Conservation (phyloP, 2,113 vertebrate genomes). For the Psilopsiagon aurifrons region DNA sequence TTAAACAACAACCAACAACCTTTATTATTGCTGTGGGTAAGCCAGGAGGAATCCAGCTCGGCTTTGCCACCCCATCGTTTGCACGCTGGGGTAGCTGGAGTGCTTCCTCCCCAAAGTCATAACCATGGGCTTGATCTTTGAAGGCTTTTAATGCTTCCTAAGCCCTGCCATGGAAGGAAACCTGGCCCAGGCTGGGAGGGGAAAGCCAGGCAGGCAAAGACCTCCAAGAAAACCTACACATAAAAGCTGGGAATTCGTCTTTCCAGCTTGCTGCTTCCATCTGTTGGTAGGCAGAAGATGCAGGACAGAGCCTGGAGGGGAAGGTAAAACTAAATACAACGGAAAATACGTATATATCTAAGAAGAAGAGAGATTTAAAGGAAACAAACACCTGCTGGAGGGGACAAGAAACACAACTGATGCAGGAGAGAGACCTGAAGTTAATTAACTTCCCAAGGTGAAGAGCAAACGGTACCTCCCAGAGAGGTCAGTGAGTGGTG, state of each 20-base stretch:
- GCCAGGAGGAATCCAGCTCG: not conserved
- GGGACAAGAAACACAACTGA: not conserved
- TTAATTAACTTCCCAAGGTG: not conserved
- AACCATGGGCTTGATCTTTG: accelerated
- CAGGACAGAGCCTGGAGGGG: not conserved
- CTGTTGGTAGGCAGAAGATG: not conserved
- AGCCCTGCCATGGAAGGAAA: not conserved
- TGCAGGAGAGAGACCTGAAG: not conserved
- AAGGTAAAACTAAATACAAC: not conserved
- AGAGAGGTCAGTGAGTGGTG: not conserved
- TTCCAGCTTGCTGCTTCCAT: not conserved
- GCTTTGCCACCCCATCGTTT: not conserved
- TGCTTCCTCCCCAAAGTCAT: accelerated
- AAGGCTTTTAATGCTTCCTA: not conserved
- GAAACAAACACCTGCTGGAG: not conserved
- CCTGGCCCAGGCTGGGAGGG: not conserved
- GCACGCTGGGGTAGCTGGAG: not conserved
- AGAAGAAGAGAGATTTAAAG: not conserved
- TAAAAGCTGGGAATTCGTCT: not conserved
- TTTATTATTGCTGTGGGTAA: not conserved
- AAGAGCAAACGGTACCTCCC: not conserved
- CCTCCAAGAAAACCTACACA: not conserved
- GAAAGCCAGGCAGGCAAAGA: not conserved
- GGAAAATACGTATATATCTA: not conserved
- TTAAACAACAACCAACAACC: not conserved